Evolutionary conservation across 2,113 vertebrate genomes (phyloP).

Genomic region (Psittacus erithacus): DNA sequence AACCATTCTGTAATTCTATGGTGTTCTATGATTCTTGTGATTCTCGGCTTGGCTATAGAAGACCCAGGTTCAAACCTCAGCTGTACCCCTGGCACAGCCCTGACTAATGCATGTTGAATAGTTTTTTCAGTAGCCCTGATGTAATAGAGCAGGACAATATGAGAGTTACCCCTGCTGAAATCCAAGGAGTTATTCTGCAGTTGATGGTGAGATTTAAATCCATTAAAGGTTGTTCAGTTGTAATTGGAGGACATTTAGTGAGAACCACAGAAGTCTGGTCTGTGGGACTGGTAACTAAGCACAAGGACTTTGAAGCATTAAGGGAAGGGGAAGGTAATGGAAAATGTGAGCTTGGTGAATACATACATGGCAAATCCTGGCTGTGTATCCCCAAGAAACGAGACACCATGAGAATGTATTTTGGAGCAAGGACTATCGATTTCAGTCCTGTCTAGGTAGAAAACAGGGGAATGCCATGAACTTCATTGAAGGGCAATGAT

Average conservation of each 20-base stretch:
- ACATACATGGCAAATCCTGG: neutral
- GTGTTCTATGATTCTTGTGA: too few relatives aligned
- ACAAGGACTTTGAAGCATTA: neutral
- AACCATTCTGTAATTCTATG: neutral
- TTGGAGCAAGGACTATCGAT: neutral
- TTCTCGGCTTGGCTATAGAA: neutral
- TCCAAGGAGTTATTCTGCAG: neutral
- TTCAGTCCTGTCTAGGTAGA: neutral
- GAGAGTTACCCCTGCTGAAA: neutral
- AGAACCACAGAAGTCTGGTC: neutral
- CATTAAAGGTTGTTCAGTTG: neutral
- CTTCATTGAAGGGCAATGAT: neutral
- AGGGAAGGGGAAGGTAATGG: neutral
- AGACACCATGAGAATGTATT: neutral
- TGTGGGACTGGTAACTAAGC: neutral
- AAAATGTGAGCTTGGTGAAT: neutral
- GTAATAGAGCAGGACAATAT: neutral
- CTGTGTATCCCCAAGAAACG: neutral
- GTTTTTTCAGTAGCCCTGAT: neutral
- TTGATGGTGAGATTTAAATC: neutral
- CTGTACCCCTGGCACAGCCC: fast-evolving
- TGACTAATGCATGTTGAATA: fast-evolving
- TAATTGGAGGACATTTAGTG: neutral
- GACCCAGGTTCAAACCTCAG: neutral
- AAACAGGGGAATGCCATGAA: neutral